Evolutionary conservation across 2,888 invertebrate species (phyloP).

Genomic region (Sialis fuliginosa): DNA sequence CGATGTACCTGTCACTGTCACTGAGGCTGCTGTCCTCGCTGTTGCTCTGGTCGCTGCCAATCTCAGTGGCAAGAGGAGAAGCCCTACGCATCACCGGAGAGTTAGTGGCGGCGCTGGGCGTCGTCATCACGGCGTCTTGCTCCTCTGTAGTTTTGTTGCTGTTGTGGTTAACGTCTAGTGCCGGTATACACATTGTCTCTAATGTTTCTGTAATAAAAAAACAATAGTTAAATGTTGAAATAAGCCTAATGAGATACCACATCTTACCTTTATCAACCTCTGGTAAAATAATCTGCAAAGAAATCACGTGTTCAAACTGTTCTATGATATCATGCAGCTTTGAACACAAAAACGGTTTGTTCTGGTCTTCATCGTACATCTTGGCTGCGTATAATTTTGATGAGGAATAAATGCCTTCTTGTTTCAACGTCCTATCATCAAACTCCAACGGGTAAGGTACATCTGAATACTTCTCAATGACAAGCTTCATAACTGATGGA

Average conservation of each 20-base stretch:
- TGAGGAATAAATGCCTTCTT: constrained; percentile 21
- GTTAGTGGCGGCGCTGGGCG: background rate
- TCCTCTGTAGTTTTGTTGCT: constrained; percentile 10
- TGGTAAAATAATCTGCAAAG: constrained; percentile 42
- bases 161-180: constrained; percentile 22
- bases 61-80: constrained; percentile 20
- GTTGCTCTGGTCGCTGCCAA: constrained; percentile 41
- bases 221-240: constrained; percentile 4
- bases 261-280: constrained; percentile 34
- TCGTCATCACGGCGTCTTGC: constrained; percentile 16
- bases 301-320: constrained; percentile 41
- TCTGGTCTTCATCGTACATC: constrained; percentile 28
- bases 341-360: constrained; percentile 26
- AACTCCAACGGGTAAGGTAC: constrained; percentile 22
- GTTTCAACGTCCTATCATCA: constrained; percentile 22
- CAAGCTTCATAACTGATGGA: constrained; percentile 24
- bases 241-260: background rate
- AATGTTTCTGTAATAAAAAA: constrained; percentile 22
- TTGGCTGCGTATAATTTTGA: constrained; percentile 33
- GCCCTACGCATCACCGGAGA: constrained; percentile 3
- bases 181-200: constrained; percentile 33
- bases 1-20: constrained; percentile 41
- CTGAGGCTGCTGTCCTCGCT: constrained; percentile 62
- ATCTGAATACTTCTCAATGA: constrained; percentile 25
- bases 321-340: constrained; percentile 33